Base-by-base conservation (phyloP, 2,888 invertebrate genomes). In the Cataglyphis rosenhaueri region DNA sequence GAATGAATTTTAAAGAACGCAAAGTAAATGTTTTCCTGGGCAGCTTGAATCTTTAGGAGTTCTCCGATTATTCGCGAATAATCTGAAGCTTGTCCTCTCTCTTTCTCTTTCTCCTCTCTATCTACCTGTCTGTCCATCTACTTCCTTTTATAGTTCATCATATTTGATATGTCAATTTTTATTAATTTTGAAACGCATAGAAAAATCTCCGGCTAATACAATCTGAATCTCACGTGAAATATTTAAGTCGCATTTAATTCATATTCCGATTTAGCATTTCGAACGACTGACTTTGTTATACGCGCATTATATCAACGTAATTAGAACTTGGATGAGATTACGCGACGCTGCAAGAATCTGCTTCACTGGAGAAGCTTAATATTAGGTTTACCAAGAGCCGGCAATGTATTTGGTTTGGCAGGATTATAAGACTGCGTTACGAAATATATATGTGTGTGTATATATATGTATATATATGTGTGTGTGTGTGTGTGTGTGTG, bases 221-320 rank as follows among this genome's bases (percentile, higher is more conserved):
- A 65, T 65, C 4, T 15, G 25, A 32, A 10, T 71, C 5, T 21
- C 8, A 41, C 9, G 15, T 59, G 59, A 79, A 59, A 41, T 79
- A 73, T 79, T 74, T 35, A 18, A 21, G 57, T 29, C 32, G 71
- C 73, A 21, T 41, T 76, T 78, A 78, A 57, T 71, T 21, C 32
- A 21, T 73, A 21, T 55, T 29, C 32, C 73, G 57, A 73, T 44
- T 38, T 70, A 44, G n/a, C 21, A 21, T 68, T 78, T 44, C 21
- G 55, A 71, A 32, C 71, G 41, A 44, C 57, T 57, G 44, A 73
- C 41, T 57, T 78, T 35, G 44, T 73, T 78, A 59, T 57, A 59
- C 8, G 5, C 10, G 25, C 12, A 32, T 73, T 59, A 59, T 32
- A 38, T 61, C 75, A 59, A 59, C 44, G 32, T 74, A 59, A 74